These are phyloP conservation scores for Machimus rusticus DNA, from an alignment of 2,888 invertebrate genomes.

Conservation along the genomic window DNA sequence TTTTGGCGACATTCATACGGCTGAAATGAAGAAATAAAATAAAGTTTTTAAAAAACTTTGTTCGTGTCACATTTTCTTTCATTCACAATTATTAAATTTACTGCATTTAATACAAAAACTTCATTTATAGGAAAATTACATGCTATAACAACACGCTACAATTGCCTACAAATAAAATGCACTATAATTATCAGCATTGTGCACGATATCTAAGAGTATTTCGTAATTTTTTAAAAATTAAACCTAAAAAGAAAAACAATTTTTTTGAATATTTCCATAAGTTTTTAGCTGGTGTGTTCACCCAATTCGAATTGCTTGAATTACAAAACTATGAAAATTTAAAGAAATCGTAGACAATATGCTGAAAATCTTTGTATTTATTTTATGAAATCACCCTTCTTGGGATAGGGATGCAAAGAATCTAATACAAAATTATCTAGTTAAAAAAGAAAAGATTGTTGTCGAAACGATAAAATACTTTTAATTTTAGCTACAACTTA, in stretches of 20 bases:
- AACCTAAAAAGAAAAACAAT: neutral
- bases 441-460: neutral
- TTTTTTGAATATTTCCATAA: neutral
- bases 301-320: neutral
- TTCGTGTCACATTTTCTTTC: neutral
- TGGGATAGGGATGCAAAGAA: neutral
- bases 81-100: neutral
- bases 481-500: neutral
- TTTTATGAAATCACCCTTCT: neutral
- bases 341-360: neutral
- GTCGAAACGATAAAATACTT: neutral
- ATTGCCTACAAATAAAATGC: neutral
- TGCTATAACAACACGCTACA: neutral
- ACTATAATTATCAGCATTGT: neutral
- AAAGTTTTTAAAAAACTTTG: neutral
- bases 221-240: neutral
- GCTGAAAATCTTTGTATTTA: neutral
- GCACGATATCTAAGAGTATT: neutral
- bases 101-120: neutral
- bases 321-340: neutral
- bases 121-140: neutral
- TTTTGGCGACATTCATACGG: conserved; percentile 21
- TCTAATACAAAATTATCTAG: neutral
- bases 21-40: neutral
- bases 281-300: too few relatives aligned